Base-by-base conservation (phyloP, 2,113 vertebrate genomes). In the Rhinopomastus cyanomelas region DNA sequence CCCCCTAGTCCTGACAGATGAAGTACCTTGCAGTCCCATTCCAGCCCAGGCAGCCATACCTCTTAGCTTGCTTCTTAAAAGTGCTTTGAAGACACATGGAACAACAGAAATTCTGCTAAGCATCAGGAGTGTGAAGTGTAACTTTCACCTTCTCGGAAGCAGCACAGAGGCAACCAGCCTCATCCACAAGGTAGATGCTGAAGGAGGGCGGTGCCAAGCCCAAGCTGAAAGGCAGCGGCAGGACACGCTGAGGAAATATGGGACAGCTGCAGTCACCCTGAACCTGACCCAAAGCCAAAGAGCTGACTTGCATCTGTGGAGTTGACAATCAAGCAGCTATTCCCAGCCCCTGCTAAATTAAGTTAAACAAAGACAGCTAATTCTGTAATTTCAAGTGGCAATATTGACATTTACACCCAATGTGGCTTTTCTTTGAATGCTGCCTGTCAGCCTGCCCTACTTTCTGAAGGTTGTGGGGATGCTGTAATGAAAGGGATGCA, bases 401-500 rank as follows among this genome's bases (percentile, higher is more conserved):
- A 18, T 49, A 56, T 86, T 92, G 80, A 88, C 0, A 3, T 78
- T 42, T 91, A 74, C 69, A 89, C 69, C 30, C 81, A 60, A 56
- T 19, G 52, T 0, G 29, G 36, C 20, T 90, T 87, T 87, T 72
- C 65, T 78, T 94, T 96, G 81, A 90, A 68, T 76, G 53, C 46
- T 80, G 66, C 73, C 72, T 1, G 4, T 84, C 80, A 67, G 64
- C 69, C 80, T 94, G 87, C 55, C 90, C 93, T 93, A 92, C 82
- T 94, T 95, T 87, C 76, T 91, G 65, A 62, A 68, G 46, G 46
- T 84, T 91, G 32, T 94, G 62, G 57, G 48, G 62, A 80, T 82
- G 48, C 88, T 52, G 18, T 92, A 94, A 95, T 91, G 81, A 91
- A 88, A 94, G 71, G 39, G 52, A 84, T 91, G 90, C 56, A 93